Percentiles rank a stretch among this genome's conserved stretches.
Evolutionary conservation across 2,113 vertebrate genomes (phyloP).

Genomic region (Mesembrinibis cayennensis): DNA sequence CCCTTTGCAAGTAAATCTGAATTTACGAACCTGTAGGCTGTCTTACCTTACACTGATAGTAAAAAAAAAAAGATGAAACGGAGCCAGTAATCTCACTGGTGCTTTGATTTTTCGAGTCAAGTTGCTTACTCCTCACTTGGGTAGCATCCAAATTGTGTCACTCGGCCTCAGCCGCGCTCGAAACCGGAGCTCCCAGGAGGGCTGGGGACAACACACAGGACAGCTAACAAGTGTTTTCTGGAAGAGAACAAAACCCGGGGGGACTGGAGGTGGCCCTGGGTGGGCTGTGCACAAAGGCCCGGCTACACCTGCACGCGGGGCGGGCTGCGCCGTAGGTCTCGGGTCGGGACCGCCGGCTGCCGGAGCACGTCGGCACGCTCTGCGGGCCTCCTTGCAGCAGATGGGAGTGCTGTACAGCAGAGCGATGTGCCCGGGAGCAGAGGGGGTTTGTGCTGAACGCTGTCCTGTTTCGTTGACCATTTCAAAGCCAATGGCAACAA

Average conservation of each 20-base stretch:
- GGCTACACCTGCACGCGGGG: rapidly evolving
- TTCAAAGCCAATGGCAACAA: background rate
- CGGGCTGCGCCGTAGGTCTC: background rate
- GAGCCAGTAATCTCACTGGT: background rate
- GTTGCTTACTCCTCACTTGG: conserved; percentile 8
- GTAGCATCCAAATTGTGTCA: background rate
- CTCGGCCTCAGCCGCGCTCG: background rate
- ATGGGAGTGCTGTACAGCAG: background rate
- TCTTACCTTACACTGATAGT: background rate
- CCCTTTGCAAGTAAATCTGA: background rate
- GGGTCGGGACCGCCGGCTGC: rapidly evolving
- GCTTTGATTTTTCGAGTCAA: background rate
- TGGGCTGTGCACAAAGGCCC: rapidly evolving
- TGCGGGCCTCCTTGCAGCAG: background rate
- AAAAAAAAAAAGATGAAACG: background rate
- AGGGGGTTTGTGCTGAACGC: background rate
- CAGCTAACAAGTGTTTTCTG: background rate
- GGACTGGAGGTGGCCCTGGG: background rate
- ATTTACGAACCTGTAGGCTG: background rate
- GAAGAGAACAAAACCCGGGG: background rate
- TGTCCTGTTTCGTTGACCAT: background rate
- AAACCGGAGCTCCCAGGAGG: background rate
- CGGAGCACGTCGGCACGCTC: rapidly evolving
- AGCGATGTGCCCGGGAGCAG: rapidly evolving
- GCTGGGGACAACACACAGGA: rapidly evolving